Evolutionary conservation across 2,113 vertebrate genomes (phyloP).

Genomic region (Atractosteus spatula): DNA sequence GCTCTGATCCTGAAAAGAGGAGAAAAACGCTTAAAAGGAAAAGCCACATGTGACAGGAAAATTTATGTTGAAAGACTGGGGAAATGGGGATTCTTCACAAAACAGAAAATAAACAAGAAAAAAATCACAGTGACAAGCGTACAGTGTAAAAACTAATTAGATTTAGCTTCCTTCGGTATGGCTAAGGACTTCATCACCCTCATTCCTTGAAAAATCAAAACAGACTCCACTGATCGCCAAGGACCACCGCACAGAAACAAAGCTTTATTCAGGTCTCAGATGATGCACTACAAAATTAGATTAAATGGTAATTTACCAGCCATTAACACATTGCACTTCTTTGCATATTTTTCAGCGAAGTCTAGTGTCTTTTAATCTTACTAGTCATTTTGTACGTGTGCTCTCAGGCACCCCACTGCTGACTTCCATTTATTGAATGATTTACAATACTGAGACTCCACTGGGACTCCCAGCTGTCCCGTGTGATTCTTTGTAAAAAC

Average conservation of each 20-base stretch:
- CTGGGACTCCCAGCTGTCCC: no score
- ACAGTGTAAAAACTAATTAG: conserved; percentile 46
- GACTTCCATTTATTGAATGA: not conserved
- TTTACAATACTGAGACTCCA: no score
- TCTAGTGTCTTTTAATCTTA: no score
- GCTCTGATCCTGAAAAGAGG: conserved; percentile 33
- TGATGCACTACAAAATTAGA: conserved; percentile 16
- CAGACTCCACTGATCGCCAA: conserved; percentile 29
- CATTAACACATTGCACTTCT: not conserved
- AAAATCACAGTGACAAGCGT: conserved; percentile 21
- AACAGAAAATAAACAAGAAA: not conserved
- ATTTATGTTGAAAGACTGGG: no score
- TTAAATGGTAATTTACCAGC: conserved; percentile 12
- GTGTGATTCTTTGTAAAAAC: no score
- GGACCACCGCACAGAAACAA: conserved; percentile 10
- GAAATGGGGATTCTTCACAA: no score
- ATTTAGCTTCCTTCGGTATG: conserved; percentile 31
- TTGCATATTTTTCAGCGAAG: no score
- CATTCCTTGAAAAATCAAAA: conserved; percentile 35
- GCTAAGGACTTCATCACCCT: conserved; percentile 28
- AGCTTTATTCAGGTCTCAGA: conserved; percentile 9
- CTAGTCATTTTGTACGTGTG: no score
- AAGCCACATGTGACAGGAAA: no score
- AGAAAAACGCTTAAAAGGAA: no score
- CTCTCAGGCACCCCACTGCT: not conserved